These are phyloP conservation scores for Chrysina gloriosa DNA, from an alignment of 2,888 invertebrate species.

Conservation along the genomic window DNA sequence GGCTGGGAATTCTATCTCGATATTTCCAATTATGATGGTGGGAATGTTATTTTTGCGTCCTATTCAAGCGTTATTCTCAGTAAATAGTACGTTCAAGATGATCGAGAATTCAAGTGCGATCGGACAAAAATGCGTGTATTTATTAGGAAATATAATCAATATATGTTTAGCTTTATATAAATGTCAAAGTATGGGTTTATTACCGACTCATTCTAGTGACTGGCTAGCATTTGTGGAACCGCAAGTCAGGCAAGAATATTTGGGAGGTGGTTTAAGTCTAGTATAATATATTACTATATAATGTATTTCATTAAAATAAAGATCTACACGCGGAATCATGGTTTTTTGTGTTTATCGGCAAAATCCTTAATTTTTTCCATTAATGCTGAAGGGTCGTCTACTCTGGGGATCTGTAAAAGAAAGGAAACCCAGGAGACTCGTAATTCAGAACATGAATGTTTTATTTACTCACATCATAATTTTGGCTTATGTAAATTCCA, in stretches of 20 bases:
- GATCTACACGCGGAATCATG: constrained; percentile 55
- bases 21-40: constrained; percentile 99
- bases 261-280: constrained; percentile 83
- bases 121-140: constrained; percentile 92
- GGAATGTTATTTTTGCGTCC: constrained; percentile 98
- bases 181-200: constrained; percentile 96
- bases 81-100: constrained; percentile 91
- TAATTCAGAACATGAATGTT: neutral
- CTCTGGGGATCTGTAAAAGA: constrained; percentile 77
- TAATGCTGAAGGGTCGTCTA: constrained; percentile 84
- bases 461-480: constrained; percentile 74
- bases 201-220: constrained; percentile 97
- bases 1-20: constrained; percentile 99
- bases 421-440: neutral
- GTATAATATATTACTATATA: constrained; percentile 61
- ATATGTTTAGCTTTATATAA: constrained; percentile 94
- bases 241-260: constrained; percentile 84
- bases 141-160: constrained; percentile 93
- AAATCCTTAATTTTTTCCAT: constrained; percentile 77
- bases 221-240: constrained; percentile 98
- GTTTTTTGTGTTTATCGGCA: constrained; percentile 75
- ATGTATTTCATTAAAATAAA: constrained; percentile 50
- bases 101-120: constrained; percentile 92
- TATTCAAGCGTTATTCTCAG: constrained; percentile 92
- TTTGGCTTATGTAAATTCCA: constrained; percentile 80